Conservation (phyloP, 2,113 vertebrate species). For the Anoura caudifer region DNA sequence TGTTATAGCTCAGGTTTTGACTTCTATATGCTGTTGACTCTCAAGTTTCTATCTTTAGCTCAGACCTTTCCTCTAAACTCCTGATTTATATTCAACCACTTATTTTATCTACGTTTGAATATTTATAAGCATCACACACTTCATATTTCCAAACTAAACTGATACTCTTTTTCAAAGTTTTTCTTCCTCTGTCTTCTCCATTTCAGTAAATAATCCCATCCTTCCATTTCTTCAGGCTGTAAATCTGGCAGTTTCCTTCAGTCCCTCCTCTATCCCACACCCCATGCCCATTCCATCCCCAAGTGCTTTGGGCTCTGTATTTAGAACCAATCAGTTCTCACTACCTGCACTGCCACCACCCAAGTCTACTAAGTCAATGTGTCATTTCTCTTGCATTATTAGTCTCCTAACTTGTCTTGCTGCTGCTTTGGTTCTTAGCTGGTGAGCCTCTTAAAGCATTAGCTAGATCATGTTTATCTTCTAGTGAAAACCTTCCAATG, state of each 20-base stretch:
- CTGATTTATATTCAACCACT: not conserved
- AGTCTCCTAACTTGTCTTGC: not conserved
- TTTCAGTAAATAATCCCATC: not conserved
- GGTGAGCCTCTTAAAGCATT: not conserved
- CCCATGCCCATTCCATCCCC: not conserved
- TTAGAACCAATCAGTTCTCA: not conserved
- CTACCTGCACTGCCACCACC: not conserved
- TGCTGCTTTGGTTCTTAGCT: not conserved
- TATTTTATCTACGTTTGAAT: slow-evolving; percentile 10
- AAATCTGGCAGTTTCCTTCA: not conserved
- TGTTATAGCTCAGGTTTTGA: not conserved
- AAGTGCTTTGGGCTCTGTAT: not conserved
- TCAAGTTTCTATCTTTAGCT: not conserved
- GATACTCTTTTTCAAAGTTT: not conserved
- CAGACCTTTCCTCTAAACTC: not conserved
- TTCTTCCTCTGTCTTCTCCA: not conserved
- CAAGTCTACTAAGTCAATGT: not conserved
- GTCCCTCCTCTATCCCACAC: not conserved
- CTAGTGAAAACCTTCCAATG: not conserved
- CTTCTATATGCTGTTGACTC: not conserved
- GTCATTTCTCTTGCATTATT: not conserved
- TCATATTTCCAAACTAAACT: not conserved
- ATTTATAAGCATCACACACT: not conserved
- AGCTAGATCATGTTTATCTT: not conserved
- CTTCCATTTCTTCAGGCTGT: not conserved